Base-by-base conservation (phyloP, 2,113 vertebrate genomes). In the Salminus brasiliensis region DNA sequence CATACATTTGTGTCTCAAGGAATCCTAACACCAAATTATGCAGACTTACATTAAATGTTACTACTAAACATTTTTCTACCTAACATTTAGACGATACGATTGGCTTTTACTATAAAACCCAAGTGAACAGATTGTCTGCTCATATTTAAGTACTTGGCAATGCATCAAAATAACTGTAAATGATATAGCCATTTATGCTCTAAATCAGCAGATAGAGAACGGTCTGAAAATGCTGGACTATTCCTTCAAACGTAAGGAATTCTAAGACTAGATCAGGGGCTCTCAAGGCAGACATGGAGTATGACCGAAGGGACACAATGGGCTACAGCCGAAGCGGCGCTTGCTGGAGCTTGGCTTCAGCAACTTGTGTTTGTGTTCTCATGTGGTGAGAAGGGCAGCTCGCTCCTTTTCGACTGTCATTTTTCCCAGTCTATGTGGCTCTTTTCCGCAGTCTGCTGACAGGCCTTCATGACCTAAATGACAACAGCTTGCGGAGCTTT, bases 381-480 rank as follows among this genome's bases (percentile, higher is more conserved):
- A 67, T 67, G 74, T 73, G 62, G 70, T 72, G 36, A n/a, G 63
- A 63, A 82, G 10, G 60, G 53, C 57, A 55, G 74, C 27, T 21
- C 39, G 55, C 41, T 66, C 25, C 25, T 29, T 73, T 78, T 71
- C 15, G 32, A 72, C 70, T 57, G 68, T 73, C 69, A 63, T 78
- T 60, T 55, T 70, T 65, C 60, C 27, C 32, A 49, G 55, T 72
- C 49, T 66, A 32, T 63, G 43, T 79, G 57, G 49, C 45, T 67
- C 45, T 63, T 65, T 32, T 49, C 15, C 32, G 30, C 29, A 45
- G 73, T 76, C 34, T 72, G 45, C 41, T 29, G 53, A 57, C 73
- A 72, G 74, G 34, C 67, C 29, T 63, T 45, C 34, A 65, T 69
- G 78, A 63, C 71, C 62, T 69, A 76, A 79, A 74, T 79, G 76